phyloP scores from a whole-genome alignment of 1,140 invertebrate species.

The Penaeus japonicus region DNA sequence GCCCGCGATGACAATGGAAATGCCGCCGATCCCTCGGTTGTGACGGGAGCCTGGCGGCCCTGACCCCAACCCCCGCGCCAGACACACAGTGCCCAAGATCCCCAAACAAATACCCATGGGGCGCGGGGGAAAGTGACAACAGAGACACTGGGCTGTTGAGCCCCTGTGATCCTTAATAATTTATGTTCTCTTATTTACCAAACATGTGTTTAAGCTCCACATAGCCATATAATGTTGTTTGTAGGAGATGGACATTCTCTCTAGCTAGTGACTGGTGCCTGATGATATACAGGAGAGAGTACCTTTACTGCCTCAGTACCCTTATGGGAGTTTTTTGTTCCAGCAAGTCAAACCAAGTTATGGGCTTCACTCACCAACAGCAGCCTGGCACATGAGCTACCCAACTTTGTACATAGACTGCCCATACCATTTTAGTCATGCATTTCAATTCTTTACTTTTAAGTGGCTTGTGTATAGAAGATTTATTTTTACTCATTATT shows the following conservation, averaged over 20 bases:
- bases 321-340: neutral
- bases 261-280: slow-evolving; percentile 26
- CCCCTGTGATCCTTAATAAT: slow-evolving; percentile 36
- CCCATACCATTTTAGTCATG: slow-evolving; percentile 37
- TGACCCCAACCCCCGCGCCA: slow-evolving; percentile 40
- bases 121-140: slow-evolving; percentile 19
- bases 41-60: slow-evolving; percentile 45
- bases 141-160: slow-evolving; percentile 27
- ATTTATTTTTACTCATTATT: slow-evolving; percentile 45
- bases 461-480: slow-evolving; percentile 28
- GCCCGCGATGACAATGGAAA: slow-evolving; percentile 58
- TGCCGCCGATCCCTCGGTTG: slow-evolving; percentile 39
- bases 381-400: slow-evolving; percentile 26
- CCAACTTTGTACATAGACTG: slow-evolving; percentile 42
- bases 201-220: slow-evolving; percentile 27
- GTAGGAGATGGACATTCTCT: slow-evolving; percentile 16
- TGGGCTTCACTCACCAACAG: slow-evolving; percentile 31
- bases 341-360: slow-evolving; percentile 30
- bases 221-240: slow-evolving; percentile 40
- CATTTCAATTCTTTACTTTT: slow-evolving; percentile 17
- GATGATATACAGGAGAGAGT: slow-evolving; percentile 17
- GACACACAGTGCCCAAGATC: slow-evolving; percentile 34
- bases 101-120: slow-evolving; percentile 40
- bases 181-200: slow-evolving; percentile 16
- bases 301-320: slow-evolving; percentile 4